Evolutionary conservation across 2,888 invertebrate species (phyloP).

Genomic region (Watsonalla cultraria): DNA sequence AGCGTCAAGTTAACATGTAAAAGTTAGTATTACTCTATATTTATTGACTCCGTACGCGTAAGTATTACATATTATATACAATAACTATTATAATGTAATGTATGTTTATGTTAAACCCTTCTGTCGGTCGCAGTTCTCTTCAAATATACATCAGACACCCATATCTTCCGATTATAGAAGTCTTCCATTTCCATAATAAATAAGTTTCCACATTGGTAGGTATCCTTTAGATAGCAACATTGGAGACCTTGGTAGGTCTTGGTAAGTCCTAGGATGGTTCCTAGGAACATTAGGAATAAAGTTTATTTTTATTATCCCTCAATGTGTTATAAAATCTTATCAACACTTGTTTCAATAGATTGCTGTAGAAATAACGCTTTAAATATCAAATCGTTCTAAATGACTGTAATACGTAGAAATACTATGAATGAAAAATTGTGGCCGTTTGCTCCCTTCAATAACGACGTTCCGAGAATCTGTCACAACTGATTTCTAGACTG

Average conservation of each 20-base stretch:
- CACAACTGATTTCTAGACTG: no score
- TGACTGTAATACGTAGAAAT: no score
- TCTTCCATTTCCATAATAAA: conserved; percentile 45
- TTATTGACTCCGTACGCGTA: conserved; percentile 10
- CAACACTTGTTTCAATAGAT: no score
- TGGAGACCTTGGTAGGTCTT: no score
- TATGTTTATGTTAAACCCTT: conserved; percentile 12
- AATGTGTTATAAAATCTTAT: no score
- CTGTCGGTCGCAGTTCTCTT: conserved; percentile 24
- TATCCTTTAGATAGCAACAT: not conserved
- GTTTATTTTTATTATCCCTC: no score
- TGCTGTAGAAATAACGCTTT: no score
- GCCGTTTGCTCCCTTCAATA: no score
- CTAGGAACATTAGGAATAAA: not conserved
- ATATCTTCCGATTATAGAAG: conserved; percentile 15
- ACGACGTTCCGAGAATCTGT: no score
- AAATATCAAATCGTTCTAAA: no score
- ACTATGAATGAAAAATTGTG: no score
- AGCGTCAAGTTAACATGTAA: conserved; percentile 43
- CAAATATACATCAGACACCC: conserved; percentile 8
- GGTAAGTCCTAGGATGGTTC: no score
- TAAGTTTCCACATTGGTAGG: conserved; percentile 10
- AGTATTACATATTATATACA: conserved; percentile 18
- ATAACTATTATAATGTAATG: conserved; percentile 6
- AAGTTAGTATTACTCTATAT: conserved; percentile 18